These are phyloP conservation scores for Acanthurus lineatus DNA, from an alignment of 2,797 vertebrate species.

Conservation along the genomic window DNA sequence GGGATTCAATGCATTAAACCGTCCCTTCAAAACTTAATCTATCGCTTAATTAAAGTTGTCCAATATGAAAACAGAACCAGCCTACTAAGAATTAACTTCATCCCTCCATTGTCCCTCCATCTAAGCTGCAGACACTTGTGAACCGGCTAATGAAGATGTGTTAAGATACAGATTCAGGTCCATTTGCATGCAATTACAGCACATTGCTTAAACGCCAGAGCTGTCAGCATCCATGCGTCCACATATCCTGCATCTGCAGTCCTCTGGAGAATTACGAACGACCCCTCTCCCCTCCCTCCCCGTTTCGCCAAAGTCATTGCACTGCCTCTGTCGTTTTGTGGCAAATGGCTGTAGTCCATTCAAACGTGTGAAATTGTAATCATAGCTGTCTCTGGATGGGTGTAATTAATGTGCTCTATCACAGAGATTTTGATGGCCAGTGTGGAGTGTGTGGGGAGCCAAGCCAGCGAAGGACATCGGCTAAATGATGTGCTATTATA, in stretches of 20 bases:
- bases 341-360: conserved; percentile 90
- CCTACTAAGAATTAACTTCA: conserved; percentile 87
- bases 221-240: conserved; percentile 87
- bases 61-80: conserved; percentile 90
- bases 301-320: conserved; percentile 80
- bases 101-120: conserved; percentile 83
- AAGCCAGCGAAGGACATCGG: conserved; percentile 79
- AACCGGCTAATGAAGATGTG: conserved; percentile 88
- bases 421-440: conserved; percentile 87
- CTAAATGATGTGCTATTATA: conserved; percentile 84
- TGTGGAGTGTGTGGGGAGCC: conserved; percentile 79
- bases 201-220: conserved; percentile 76
- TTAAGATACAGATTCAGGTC: conserved; percentile 81
- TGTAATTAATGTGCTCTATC: conserved; percentile 93
- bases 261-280: conserved; percentile 83
- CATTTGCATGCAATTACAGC: conserved; percentile 86
- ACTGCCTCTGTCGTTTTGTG: conserved; percentile 82
- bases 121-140: conserved; percentile 74
- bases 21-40: conserved; percentile 93
- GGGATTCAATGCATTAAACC: conserved; percentile 88
- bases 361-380: conserved; percentile 95
- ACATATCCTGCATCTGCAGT: conserved; percentile 81
- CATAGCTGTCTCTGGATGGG: conserved; percentile 90
- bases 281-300: neutral
- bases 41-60: conserved; percentile 95